Conservation (phyloP, 2,797 vertebrate genomes). For the Hirundo rustica region DNA sequence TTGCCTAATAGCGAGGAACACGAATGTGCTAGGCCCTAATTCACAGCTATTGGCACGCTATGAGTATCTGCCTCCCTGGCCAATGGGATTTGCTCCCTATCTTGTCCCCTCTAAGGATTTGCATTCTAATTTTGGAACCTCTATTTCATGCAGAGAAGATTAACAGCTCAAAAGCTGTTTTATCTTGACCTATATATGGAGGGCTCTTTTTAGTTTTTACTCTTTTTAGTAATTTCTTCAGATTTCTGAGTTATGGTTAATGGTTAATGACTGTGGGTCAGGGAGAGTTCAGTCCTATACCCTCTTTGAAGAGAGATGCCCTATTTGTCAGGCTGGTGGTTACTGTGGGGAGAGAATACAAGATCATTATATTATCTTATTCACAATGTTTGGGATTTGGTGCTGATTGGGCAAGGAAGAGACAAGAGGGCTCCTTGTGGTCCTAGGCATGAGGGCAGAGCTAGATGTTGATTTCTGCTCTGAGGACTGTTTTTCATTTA, state of each 20-base stretch:
- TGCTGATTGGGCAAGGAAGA: neutral
- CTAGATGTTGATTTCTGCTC: neutral
- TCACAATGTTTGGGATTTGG: neutral
- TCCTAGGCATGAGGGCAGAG: neutral
- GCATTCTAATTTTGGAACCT: neutral
- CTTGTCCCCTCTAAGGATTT: neutral
- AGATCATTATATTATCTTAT: neutral
- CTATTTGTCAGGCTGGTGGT: neutral
- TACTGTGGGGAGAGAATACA: neutral
- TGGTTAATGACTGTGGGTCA: neutral
- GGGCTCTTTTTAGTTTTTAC: neutral
- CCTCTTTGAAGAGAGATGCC: neutral
- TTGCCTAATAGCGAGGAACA: neutral
- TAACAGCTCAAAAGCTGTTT: conserved; percentile 9
- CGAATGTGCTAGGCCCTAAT: accelerated
- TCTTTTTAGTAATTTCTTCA: neutral
- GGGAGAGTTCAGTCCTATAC: neutral
- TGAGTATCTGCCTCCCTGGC: neutral
- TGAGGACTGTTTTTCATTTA: neutral
- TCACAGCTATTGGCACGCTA: accelerated
- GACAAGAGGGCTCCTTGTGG: neutral
- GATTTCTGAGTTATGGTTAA: neutral
- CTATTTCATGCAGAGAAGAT: neutral
- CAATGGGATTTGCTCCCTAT: neutral
- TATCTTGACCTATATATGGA: neutral